Percentiles rank a stretch among this genome's conserved stretches.
phyloP scores from a whole-genome alignment of 2,888 invertebrate genomes.

The Tuberolachnus salignus region DNA sequence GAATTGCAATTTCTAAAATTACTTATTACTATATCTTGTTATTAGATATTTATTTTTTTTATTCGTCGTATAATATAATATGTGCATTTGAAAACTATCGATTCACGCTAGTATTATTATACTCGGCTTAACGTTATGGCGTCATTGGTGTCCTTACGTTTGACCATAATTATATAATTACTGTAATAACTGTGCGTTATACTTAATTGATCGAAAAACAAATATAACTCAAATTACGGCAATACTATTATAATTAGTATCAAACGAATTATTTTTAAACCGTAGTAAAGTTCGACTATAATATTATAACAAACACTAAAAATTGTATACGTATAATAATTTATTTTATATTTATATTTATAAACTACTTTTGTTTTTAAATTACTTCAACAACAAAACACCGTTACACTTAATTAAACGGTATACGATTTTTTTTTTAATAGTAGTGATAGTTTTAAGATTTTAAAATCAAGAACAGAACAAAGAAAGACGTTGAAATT shows the following conservation, averaged over 20 bases:
- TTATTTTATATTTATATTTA: too few relatives aligned
- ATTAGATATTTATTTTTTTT: not conserved
- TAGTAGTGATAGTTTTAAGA: too few relatives aligned
- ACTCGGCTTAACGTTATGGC: constrained; percentile 5
- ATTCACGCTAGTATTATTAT: not conserved
- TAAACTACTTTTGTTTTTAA: too few relatives aligned
- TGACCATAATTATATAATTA: constrained; percentile 15
- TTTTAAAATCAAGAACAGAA: too few relatives aligned
- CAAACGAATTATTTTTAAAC: not conserved
- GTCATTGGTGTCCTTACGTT: constrained; percentile 18
- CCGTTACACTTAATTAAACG: too few relatives aligned
- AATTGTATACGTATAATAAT: not conserved
- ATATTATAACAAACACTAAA: not conserved
- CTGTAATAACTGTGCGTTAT: not conserved
- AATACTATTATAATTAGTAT: too few relatives aligned
- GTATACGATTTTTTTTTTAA: too few relatives aligned
- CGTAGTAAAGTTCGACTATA: too few relatives aligned
- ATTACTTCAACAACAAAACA: too few relatives aligned
- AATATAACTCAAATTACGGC: too few relatives aligned
- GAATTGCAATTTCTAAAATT: not conserved
- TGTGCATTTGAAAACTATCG: constrained; percentile 4
- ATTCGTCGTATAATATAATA: not conserved
- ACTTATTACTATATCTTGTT: constrained; percentile 6
- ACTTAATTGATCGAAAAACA: too few relatives aligned
- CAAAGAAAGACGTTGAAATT: too few relatives aligned